Evolutionary conservation across 2,797 vertebrate species (phyloP).

Genomic region (Siniperca obscura): DNA sequence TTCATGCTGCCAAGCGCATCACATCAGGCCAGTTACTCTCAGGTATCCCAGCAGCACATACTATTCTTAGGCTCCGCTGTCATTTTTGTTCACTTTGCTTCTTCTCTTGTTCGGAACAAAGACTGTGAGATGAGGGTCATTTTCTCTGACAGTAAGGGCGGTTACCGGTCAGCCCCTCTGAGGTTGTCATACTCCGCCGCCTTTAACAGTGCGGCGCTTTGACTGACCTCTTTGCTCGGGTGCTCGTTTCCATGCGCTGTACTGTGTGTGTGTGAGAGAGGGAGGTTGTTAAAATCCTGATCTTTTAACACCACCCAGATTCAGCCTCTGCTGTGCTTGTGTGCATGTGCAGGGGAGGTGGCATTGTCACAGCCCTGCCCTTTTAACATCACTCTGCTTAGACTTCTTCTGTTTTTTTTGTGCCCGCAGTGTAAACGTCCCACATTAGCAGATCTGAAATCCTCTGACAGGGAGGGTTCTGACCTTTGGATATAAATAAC

Average conservation of each 20-base stretch:
- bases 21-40: constrained; percentile 27
- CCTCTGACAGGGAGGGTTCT: constrained; percentile 62
- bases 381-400: constrained; percentile 42
- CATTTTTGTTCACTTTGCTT: constrained; percentile 49
- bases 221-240: constrained; percentile 40
- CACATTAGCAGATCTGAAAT: constrained; percentile 65
- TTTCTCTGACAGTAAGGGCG: constrained; percentile 71
- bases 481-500: constrained; percentile 80
- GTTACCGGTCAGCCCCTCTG: constrained; percentile 49
- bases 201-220: constrained; percentile 40
- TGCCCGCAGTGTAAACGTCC: constrained; percentile 42
- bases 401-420: constrained; percentile 9
- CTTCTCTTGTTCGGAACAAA: constrained; percentile 66
- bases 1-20: constrained; percentile 26
- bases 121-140: constrained; percentile 75
- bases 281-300: constrained; percentile 46
- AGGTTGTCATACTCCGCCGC: constrained; percentile 66
- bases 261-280: neutral
- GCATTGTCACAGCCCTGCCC: constrained; percentile 39
- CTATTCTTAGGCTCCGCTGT: constrained; percentile 55
- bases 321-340: constrained; percentile 30
- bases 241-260: neutral
- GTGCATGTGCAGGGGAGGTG: constrained; percentile 24
- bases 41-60: constrained; percentile 50
- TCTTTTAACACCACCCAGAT: constrained; percentile 38